Evolutionary conservation across 2,888 invertebrate genomes (phyloP).

Genomic region (Acleris cristana): DNA sequence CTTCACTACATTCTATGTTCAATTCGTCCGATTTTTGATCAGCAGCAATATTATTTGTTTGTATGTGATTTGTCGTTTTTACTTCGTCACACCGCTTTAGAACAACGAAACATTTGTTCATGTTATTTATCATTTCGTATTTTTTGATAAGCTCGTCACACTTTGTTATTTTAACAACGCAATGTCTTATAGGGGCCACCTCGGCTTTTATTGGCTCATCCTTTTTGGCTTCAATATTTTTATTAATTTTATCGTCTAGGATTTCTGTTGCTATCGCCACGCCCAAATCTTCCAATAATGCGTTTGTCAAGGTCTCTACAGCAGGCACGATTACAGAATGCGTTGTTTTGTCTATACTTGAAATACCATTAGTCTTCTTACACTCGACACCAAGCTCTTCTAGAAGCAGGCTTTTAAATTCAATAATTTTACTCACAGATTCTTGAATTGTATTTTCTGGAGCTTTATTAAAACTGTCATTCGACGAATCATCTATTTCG

Average conservation of each 20-base stretch:
- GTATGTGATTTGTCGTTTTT: constrained; percentile 2
- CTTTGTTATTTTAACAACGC: constrained; percentile 54
- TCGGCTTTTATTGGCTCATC: neutral
- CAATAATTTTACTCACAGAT: constrained; percentile 46
- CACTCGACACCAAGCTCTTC: constrained; percentile 51
- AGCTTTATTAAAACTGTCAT: constrained; percentile 46
- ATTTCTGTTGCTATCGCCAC: constrained; percentile 6
- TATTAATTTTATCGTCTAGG: constrained; percentile 6
- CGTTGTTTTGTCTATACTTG: constrained; percentile 8
- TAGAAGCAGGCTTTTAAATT: constrained; percentile 52
- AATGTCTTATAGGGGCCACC: constrained; percentile 36
- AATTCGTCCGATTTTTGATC: constrained; percentile 1
- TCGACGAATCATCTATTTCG: constrained; percentile 64
- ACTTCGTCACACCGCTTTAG: constrained; percentile 51
- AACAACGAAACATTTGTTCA: constrained; percentile 54
- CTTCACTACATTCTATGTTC: constrained; percentile 8
- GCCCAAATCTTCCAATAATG: constrained; percentile 31
- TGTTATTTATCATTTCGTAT: constrained; percentile 46
- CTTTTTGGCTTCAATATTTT: neutral
- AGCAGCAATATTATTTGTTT: neutral
- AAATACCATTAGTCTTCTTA: constrained; percentile 13
- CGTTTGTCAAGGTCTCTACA: constrained; percentile 23
- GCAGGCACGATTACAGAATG: neutral
- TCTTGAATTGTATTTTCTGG: constrained; percentile 8
- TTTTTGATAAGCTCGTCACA: constrained; percentile 58